Percentiles rank a stretch among this genome's conserved stretches.
Conservation (phyloP, 2,888 invertebrate species). For the Podabrus alpinus region DNA sequence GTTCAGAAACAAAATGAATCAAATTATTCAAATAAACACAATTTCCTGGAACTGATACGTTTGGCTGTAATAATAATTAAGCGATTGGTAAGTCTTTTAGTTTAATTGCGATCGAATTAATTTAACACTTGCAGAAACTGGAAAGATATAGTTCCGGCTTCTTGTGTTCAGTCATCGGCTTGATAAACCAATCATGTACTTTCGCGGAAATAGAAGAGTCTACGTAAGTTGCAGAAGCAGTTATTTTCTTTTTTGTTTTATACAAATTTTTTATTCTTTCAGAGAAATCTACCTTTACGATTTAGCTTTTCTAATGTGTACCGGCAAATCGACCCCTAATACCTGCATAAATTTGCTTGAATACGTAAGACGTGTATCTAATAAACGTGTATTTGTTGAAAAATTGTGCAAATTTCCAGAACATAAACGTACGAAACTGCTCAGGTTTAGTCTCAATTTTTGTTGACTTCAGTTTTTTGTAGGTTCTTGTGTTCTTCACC, state of each 20-base stretch:
- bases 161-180: constrained; percentile 33
- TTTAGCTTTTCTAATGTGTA: constrained; percentile 26
- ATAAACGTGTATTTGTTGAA: constrained; percentile 35
- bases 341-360: constrained; percentile 21
- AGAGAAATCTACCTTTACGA: constrained; percentile 9
- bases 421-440: constrained; percentile 2
- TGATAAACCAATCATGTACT: constrained; percentile 36
- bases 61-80: constrained; percentile 34
- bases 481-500: constrained; percentile 45
- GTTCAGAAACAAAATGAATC: background rate
- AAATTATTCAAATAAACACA: background rate
- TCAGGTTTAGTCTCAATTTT: too few species aligned
- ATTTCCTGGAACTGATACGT: constrained; percentile 19
- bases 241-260: background rate
- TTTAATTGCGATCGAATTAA: background rate
- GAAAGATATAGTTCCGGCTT: constrained; percentile 35
- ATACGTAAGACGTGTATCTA: constrained; percentile 29
- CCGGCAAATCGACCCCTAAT: constrained; percentile 15
- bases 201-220: background rate
- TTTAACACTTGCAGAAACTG: constrained; percentile 38
- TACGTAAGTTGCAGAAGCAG: background rate
- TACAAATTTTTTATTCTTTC: background rate
- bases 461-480: constrained; percentile 24
- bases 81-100: constrained; percentile 39
- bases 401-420: constrained; percentile 36